Evolutionary conservation across 2,797 vertebrate genomes (phyloP), one percentile per base, ranked within the genome.

Genomic region (Crocidura indochinensis): DNA sequence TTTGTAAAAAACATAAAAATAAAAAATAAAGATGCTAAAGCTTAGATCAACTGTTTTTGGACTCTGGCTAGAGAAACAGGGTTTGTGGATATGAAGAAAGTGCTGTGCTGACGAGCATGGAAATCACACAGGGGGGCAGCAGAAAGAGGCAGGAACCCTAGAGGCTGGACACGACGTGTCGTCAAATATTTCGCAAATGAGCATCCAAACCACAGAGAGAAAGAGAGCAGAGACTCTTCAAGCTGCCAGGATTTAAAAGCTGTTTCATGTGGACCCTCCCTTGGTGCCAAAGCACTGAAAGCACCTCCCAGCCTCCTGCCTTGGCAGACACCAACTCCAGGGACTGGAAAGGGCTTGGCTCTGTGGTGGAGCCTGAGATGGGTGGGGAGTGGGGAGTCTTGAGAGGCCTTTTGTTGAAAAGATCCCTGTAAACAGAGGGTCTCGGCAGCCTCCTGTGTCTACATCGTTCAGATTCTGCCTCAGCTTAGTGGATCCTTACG

Each of bases 171-270:
- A 90, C 85, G 88, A 96, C 79, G 95, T 96, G 96, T 93, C n/a
- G 53, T 95, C 90, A 96, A 95, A 92, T 94, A 96, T 95, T 93
- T 97, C 96, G 92, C 93, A 90, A 95, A 92, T 87, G 92, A 75
- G 90, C 46, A 8, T 96, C 96, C 96, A 97, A 96, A 84, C 96
- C 96, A 84, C 96, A 96, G 93, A 94, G 96, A 95, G 92, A 90
- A 88, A 17, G 77, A 73, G 92, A 93, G 92, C 94, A 77, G 95
- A 92, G 93, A 94, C 94, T 94, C 27, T 69, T 78, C 77, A 84
- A 88, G 94, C 67, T 95, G 96, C 96, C 95, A 96, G 96, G 72
- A 91, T 87, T 95, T 95, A 96, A 97, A 97, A 97, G 94, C 95
- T 95, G 85, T 95, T 96, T 94, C 94, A 95, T 80, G 84, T 84